Evolutionary conservation across 2,888 invertebrate species (phyloP).

Genomic region (Noctua janthina): DNA sequence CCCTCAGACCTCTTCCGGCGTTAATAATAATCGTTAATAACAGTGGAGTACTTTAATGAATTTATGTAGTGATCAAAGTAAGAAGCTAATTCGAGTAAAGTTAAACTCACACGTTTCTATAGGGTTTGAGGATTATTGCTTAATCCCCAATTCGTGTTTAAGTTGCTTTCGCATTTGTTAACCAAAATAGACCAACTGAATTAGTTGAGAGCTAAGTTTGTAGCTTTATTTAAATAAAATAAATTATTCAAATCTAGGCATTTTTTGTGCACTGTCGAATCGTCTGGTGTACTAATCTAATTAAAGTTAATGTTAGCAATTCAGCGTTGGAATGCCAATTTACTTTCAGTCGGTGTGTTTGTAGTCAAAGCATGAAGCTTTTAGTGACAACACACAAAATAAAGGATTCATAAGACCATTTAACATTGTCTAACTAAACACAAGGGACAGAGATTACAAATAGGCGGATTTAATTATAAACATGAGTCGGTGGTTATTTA

Average conservation of each 20-base stretch:
- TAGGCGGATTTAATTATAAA: constrained; percentile 69
- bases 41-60: constrained; percentile 86
- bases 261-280: constrained; percentile 45
- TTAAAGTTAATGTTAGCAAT: constrained; percentile 44
- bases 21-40: constrained; percentile 88
- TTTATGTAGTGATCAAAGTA: constrained; percentile 86
- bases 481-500: constrained; percentile 66
- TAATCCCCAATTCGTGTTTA: constrained; percentile 66
- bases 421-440: constrained; percentile 53
- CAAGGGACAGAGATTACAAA: constrained; percentile 62
- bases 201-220: constrained; percentile 62
- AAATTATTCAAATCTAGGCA: constrained; percentile 52
- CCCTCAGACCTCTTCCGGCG: constrained; percentile 81
- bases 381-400: constrained; percentile 37
- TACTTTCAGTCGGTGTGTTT: constrained; percentile 32
- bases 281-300: constrained; percentile 38
- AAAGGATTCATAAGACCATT: constrained; percentile 37
- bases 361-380: constrained; percentile 37
- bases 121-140: constrained; percentile 47
- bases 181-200: constrained; percentile 67
- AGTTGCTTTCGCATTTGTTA: constrained; percentile 69
- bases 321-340: constrained; percentile 42
- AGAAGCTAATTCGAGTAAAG: constrained; percentile 73
- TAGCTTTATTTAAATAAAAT: constrained; percentile 43
- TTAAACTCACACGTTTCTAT: constrained; percentile 47